Evolutionary conservation across 53 echinoderm and acorn worm genomes (phyloP), one percentile per base, ranked within the genome.

Genomic region (Echinometra lucunter): DNA sequence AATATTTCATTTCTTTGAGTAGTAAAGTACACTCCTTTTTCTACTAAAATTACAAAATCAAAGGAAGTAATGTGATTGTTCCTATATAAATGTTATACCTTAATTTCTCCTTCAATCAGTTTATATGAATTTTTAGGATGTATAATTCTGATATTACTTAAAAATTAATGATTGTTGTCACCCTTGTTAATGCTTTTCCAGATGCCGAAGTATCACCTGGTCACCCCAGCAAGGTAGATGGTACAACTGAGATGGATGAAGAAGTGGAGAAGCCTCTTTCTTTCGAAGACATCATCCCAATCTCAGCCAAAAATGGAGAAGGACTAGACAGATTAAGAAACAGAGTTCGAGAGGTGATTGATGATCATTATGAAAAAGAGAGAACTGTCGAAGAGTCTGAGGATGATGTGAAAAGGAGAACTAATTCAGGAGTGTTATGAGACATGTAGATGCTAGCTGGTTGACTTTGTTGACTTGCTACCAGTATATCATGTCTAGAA

Each of bases 201-300:
- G 60, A 90, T 25, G 30, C 60, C 3, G 63, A 42, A 58, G 1
- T 55, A 57, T 15, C 16, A 12, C 60, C 27, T 19, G 57, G 37
- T 63, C 58, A 10, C 3, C 25, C 12, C 2, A 38, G 23, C 15
- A 63, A 2, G 27, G 47, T 17, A 57, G 90, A 40, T 34, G 90
- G 38, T 6, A 37, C 37, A 25, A 23, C 70, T 58, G 42, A 58
- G 34, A 18, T 9, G 28, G 11, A 67, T 69, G 44, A 23, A 38
- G 91, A 60, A 40, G 25, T 6, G 6, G 66, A 23, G 21, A 40
- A 45, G 57, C 91, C 91, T 35, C 69, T 91, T 7, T 45, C 66
- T n/a, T 91, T 91, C 70, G 91, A 91, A 38, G 91, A 91, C 16
- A 28, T 91, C 66, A 66, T 91, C 45, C 91, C 91, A 9, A 91